Conservation (phyloP, 2,888 invertebrate species). For the Orchestes rusci region DNA sequence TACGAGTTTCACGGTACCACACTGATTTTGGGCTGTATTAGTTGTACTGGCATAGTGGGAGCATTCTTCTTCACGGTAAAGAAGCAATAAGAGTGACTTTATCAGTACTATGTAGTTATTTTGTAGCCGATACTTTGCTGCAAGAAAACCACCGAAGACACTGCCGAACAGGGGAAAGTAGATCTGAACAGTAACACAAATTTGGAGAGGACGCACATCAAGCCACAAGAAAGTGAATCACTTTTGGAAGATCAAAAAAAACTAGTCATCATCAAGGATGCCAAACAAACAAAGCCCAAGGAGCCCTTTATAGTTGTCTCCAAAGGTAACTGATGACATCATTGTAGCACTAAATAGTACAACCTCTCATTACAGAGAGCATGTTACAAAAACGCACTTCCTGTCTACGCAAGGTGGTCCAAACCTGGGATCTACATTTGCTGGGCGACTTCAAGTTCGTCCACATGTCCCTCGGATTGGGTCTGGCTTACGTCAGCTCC, state of each 20-base stretch:
- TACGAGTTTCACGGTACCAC: slow-evolving; percentile 60
- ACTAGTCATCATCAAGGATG: not conserved
- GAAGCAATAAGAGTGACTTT: slow-evolving; percentile 18
- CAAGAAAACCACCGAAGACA: slow-evolving; percentile 5
- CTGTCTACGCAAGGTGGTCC: slow-evolving; percentile 36
- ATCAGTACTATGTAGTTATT: not conserved
- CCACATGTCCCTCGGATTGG: slow-evolving; percentile 60
- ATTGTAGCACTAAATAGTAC: too few species aligned
- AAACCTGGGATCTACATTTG: slow-evolving; percentile 56
- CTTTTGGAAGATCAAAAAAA: slow-evolving; percentile 8
- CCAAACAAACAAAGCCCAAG: slow-evolving; percentile 6
- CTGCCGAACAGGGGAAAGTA: slow-evolving; percentile 15
- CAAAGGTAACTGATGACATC: slow-evolving; percentile 12
- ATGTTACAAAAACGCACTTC: slow-evolving; percentile 18
- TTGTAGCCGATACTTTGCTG: slow-evolving; percentile 31
- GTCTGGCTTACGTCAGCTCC: slow-evolving; percentile 59
- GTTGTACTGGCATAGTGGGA: slow-evolving; percentile 52
- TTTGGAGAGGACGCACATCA: slow-evolving; percentile 3
- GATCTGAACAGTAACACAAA: slow-evolving; percentile 20
- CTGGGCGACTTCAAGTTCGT: slow-evolving; percentile 56
- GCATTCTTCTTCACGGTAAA: slow-evolving; percentile 47
- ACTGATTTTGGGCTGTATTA: slow-evolving; percentile 54
- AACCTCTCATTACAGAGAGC: slow-evolving; percentile 21
- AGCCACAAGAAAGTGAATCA: slow-evolving; percentile 10
- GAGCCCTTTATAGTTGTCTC: slow-evolving; percentile 13